phyloP scores from a whole-genome alignment of 2,888 invertebrate genomes.

The Apamea monoglypha region DNA sequence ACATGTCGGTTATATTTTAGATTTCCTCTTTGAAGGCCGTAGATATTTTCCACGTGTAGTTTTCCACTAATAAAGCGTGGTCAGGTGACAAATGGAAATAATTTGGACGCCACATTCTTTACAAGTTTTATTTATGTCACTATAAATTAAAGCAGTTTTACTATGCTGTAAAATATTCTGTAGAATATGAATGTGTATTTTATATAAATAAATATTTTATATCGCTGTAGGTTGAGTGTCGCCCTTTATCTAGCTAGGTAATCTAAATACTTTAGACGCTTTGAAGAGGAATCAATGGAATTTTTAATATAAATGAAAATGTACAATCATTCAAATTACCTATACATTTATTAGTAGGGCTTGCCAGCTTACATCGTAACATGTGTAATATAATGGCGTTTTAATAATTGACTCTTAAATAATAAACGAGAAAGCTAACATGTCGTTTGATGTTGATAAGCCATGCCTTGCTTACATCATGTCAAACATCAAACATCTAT shows the following conservation, averaged over 20 bases:
- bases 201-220: constrained; percentile 19
- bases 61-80: constrained; percentile 52
- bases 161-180: constrained; percentile 27
- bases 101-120: constrained; percentile 43
- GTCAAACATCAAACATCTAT: too few species aligned
- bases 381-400: neutral
- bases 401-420: neutral
- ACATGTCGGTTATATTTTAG: constrained; percentile 40
- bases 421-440: neutral
- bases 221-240: constrained; percentile 4
- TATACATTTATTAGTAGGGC: constrained; percentile 1
- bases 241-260: constrained; percentile 17
- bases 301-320: neutral
- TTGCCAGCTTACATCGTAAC: constrained; percentile 4
- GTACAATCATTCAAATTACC: constrained; percentile 6
- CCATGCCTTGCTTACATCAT: too few species aligned
- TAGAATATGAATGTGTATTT: constrained; percentile 5
- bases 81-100: constrained; percentile 61
- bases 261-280: constrained; percentile 3
- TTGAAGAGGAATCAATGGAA: constrained; percentile 17
- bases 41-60: constrained; percentile 18
- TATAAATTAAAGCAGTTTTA: constrained; percentile 50
- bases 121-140: constrained; percentile 54
- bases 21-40: constrained; percentile 33
- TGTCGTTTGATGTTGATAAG: neutral